phyloP scores from a whole-genome alignment of 2,888 invertebrate species.

The Chloroclysta siterata region DNA sequence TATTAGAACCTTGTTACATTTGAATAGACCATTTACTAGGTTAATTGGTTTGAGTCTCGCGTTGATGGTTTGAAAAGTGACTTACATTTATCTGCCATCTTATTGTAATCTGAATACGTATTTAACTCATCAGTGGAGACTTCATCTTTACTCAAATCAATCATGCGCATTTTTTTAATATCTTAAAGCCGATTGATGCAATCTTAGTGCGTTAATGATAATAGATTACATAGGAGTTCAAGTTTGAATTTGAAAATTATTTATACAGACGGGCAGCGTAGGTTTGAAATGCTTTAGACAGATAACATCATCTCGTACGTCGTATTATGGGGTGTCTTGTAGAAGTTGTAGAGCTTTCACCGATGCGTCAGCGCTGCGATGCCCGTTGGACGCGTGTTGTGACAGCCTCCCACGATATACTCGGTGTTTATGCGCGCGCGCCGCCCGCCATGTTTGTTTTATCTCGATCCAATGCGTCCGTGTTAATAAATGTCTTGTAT shows the following conservation, averaged over 20 bases:
- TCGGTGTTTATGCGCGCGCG: conserved; percentile 80
- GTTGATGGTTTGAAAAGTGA: conserved; percentile 57
- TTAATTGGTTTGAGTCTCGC: conserved; percentile 64
- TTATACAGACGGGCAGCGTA: conserved; percentile 60
- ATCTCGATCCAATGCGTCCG: conserved; percentile 80
- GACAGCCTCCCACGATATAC: conserved; percentile 84
- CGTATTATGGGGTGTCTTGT: conserved; percentile 71
- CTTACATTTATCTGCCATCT: conserved; percentile 45
- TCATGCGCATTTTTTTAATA: conserved; percentile 13
- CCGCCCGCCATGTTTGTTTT: conserved; percentile 84
- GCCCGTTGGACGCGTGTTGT: conserved; percentile 77
- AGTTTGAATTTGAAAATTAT: conserved; percentile 52
- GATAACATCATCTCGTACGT: conserved; percentile 73
- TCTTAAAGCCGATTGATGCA: conserved; percentile 37
- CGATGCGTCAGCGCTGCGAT: conserved; percentile 66
- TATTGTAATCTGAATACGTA: conserved; percentile 5
- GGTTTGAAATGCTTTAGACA: conserved; percentile 67
- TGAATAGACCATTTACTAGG: conserved; percentile 71
- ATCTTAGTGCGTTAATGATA: conserved; percentile 53
- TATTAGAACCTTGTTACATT: conserved; percentile 77
- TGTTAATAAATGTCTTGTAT: conserved; percentile 83
- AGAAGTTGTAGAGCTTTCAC: conserved; percentile 77
- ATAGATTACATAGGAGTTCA: conserved; percentile 58
- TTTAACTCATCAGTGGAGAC: conserved; percentile 1
- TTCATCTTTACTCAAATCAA: conserved; percentile 6